Evolutionary conservation across 2,888 invertebrate genomes (phyloP).

Genomic region (Cryptocheilus praepositus): DNA sequence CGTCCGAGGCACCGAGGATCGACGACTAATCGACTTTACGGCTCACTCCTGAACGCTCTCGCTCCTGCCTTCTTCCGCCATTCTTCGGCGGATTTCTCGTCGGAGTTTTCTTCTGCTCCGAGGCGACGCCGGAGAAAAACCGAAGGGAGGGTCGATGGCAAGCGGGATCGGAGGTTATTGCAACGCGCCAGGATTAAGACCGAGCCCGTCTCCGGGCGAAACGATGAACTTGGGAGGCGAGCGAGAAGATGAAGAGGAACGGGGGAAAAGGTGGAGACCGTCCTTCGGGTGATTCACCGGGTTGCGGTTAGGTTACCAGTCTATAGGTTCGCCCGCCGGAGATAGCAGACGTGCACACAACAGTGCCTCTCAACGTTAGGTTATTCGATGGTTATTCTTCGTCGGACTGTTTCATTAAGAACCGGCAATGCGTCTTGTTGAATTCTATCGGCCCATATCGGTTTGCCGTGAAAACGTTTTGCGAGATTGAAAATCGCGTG

Average conservation of each 20-base stretch:
- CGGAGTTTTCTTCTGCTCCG: neutral
- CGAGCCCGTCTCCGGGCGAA: slow-evolving; percentile 29
- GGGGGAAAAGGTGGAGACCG: slow-evolving; percentile 37
- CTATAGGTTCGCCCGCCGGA: slow-evolving; percentile 26
- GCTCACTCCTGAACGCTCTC: slow-evolving; percentile 26
- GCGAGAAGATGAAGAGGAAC: slow-evolving; percentile 27
- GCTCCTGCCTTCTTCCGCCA: neutral
- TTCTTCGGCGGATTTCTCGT: neutral
- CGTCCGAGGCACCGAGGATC: too few species aligned
- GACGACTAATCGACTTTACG: slow-evolving; percentile 10
- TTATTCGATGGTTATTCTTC: too few species aligned
- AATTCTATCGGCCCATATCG: too few species aligned
- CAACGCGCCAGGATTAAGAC: slow-evolving; percentile 38
- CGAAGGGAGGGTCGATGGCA: slow-evolving; percentile 23
- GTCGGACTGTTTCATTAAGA: too few species aligned
- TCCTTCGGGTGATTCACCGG: slow-evolving; percentile 67
- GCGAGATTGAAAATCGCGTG: too few species aligned
- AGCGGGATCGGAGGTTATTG: slow-evolving; percentile 32
- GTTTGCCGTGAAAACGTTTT: too few species aligned
- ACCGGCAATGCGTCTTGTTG: too few species aligned
- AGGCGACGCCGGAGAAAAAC: slow-evolving; percentile 10
- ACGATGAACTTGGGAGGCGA: slow-evolving; percentile 32
- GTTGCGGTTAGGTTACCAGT: slow-evolving; percentile 53
- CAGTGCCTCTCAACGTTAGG: too few species aligned
- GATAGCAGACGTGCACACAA: slow-evolving; percentile 35